phyloP scores from a whole-genome alignment of 92 coral and sea anemone species.

The Phenganax subtilis region DNA sequence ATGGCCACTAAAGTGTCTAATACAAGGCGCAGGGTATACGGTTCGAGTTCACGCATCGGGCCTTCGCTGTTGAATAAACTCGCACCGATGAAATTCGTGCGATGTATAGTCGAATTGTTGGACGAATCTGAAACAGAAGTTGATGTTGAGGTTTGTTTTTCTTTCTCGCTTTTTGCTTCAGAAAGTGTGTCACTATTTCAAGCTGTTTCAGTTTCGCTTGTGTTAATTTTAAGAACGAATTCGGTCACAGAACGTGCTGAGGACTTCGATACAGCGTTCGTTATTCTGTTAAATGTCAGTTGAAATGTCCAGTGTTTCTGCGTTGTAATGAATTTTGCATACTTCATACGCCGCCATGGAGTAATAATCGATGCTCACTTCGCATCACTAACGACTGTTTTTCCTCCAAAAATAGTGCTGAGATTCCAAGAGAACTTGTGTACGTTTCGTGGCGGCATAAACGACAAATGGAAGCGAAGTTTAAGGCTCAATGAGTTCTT shows the following conservation, averaged over 20 bases:
- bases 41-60: conserved; percentile 20
- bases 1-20: conserved; percentile 16
- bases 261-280: background rate
- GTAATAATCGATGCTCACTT: conserved; percentile 13
- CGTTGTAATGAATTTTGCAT: background rate
- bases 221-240: background rate
- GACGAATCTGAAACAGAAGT: conserved; percentile 91
- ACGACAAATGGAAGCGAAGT: background rate
- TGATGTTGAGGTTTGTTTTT: conserved; percentile 79
- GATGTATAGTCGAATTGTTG: conserved; percentile 90
- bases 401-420: background rate
- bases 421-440: background rate
- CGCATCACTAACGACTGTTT: background rate
- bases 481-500: background rate
- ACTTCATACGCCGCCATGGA: conserved; percentile 12
- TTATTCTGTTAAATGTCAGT: conserved; percentile 12
- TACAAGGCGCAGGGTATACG: background rate
- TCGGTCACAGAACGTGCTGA: background rate
- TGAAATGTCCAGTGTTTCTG: background rate
- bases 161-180: background rate
- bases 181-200: background rate
- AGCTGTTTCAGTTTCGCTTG: background rate
- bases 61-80: conserved; percentile 14
- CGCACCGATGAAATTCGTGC: conserved; percentile 38
- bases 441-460: background rate